Percentiles rank a stretch among this genome's conserved stretches.
phyloP scores from a whole-genome alignment of 2,113 vertebrate genomes.

The Agelaius tricolor region DNA sequence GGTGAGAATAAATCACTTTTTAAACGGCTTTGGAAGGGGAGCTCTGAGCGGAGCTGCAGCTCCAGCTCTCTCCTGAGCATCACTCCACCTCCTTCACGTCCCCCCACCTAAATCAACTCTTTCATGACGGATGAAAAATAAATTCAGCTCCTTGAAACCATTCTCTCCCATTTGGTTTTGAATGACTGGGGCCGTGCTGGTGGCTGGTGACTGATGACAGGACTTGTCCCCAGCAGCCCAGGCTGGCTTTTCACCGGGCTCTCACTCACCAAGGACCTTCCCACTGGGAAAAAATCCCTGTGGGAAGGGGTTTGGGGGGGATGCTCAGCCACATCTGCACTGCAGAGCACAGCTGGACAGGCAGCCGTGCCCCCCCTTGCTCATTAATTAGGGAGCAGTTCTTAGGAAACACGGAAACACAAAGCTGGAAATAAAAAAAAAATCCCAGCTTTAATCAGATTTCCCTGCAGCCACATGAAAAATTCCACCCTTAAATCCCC shows the following conservation, averaged over 20 bases:
- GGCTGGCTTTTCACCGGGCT: background rate
- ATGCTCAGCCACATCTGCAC: conserved; percentile 1
- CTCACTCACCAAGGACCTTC: background rate
- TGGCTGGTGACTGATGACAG: conserved; percentile 26
- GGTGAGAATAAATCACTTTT: conserved; percentile 45
- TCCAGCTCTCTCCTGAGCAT: conserved; percentile 12
- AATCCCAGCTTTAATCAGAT: background rate
- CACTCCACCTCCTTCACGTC: background rate
- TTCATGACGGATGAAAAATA: conserved; percentile 3
- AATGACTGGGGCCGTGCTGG: background rate
- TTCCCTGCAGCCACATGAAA: background rate
- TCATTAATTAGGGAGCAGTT: background rate
- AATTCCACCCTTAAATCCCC: background rate
- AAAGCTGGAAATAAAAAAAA: background rate
- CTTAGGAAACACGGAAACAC: background rate
- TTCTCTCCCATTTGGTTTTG: background rate
- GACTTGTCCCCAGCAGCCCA: conserved; percentile 19
- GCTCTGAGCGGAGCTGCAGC: background rate
- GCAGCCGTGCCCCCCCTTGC: background rate
- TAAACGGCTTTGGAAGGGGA: background rate
- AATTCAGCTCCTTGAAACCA: background rate
- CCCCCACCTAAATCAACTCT: background rate
- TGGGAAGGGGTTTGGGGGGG: background rate
- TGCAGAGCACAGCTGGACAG: background rate
- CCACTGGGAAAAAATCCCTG: background rate